These are phyloP conservation scores for Rhinolophus sinicus DNA, from an alignment of 2,113 vertebrate genomes.

Conservation along the genomic window DNA sequence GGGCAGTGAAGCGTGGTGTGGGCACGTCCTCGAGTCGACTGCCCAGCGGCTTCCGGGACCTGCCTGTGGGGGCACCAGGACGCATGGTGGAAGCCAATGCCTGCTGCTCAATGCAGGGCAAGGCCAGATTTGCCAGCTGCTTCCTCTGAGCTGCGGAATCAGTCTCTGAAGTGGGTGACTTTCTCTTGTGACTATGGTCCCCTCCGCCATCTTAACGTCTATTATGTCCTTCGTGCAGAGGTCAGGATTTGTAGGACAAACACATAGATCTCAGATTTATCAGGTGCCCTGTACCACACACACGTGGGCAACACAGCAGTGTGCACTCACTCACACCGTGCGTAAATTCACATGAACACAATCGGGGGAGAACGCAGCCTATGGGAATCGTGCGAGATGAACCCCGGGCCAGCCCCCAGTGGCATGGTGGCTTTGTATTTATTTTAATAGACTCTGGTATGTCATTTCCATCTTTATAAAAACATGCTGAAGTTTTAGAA, in stretches of 20 bases:
- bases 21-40: neutral
- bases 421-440: slow-evolving; percentile 70
- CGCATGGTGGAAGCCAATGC: rapidly evolving
- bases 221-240: neutral
- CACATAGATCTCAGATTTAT: neutral
- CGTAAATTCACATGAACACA: slow-evolving; percentile 36
- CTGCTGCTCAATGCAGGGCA: rapidly evolving
- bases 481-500: slow-evolving; percentile 70
- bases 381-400: slow-evolving; percentile 60
- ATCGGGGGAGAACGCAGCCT: slow-evolving; percentile 22
- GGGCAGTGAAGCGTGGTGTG: rapidly evolving
- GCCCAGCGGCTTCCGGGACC: neutral
- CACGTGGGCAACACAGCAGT: slow-evolving; percentile 16
- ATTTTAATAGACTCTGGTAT: slow-evolving; percentile 76
- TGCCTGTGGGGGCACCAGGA: neutral
- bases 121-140: rapidly evolving
- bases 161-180: rapidly evolving
- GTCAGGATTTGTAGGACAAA: slow-evolving; percentile 17
- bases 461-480: slow-evolving; percentile 75
- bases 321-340: neutral
- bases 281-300: neutral
- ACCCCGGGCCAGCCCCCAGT: slow-evolving; percentile 74
- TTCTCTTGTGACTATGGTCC: rapidly evolving
- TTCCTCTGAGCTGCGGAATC: rapidly evolving
- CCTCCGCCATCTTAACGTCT: neutral